A percentile compares a stretch with the other conserved stretches of the same genome.
These are phyloP conservation scores for Strigamia crassipes DNA, from an alignment of 2,888 invertebrate genomes.

Conservation along the genomic window DNA sequence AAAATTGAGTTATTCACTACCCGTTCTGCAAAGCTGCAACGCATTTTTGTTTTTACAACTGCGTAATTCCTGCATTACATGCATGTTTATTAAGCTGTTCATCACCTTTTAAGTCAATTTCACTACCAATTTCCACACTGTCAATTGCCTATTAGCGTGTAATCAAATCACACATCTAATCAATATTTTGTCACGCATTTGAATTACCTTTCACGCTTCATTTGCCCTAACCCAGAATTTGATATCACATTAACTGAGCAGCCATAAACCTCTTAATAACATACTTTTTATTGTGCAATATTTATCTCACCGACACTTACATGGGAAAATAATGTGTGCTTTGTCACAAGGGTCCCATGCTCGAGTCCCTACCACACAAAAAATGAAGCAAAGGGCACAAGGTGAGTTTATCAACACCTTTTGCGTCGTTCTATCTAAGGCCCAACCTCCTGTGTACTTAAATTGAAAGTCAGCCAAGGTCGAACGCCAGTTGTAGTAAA, in stretches of 20 bases:
- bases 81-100: not conserved
- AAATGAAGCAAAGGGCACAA: not conserved
- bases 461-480: conserved; percentile 27
- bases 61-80: not conserved
- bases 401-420: not conserved
- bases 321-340: not conserved
- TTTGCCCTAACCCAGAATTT: not conserved
- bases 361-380: not conserved
- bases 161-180: conserved; percentile 38
- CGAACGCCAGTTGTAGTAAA: not conserved
- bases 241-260: not conserved
- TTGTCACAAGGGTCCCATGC: not conserved
- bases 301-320: not conserved
- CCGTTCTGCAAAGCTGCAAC: too few relatives aligned
- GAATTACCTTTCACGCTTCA: conserved; percentile 20
- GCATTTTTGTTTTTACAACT: too few relatives aligned
- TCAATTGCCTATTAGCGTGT: conserved; percentile 26
- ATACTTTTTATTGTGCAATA: not conserved
- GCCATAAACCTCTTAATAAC: not conserved
- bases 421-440: not conserved
- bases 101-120: conserved; percentile 6
- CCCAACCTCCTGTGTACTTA: conserved; percentile 15
- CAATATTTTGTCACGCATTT: conserved; percentile 38
- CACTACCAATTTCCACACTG: conserved; percentile 23
- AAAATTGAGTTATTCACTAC: not conserved